Evolutionary conservation across 2,888 invertebrate species (phyloP).

Genomic region (Luffia ferchaultella): DNA sequence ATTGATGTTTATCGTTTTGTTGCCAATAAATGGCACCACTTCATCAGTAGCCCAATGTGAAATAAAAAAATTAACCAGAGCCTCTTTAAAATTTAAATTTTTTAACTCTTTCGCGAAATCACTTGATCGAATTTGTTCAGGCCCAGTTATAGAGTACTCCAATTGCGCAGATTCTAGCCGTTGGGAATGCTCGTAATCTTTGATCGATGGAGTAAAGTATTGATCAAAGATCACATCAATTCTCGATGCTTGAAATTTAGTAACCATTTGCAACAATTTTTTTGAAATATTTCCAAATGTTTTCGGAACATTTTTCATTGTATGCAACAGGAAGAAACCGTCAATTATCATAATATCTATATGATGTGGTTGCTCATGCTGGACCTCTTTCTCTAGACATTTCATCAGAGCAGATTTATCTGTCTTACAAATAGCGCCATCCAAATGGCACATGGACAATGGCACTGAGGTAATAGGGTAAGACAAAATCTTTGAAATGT

Average conservation of each 20-base stretch:
- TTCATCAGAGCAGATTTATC: neutral
- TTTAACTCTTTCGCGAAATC: neutral
- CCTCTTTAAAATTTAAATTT: conserved; percentile 1
- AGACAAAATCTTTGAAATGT: neutral
- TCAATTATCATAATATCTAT: neutral
- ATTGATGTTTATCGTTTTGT: conserved; percentile 13
- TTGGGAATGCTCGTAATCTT: neutral
- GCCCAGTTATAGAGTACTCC: conserved; percentile 7
- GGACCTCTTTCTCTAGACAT: too few species aligned
- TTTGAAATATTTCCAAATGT: neutral
- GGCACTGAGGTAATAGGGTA: neutral
- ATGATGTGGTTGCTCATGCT: neutral
- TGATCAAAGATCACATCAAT: neutral
- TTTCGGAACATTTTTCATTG: neutral
- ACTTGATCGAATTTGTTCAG: neutral
- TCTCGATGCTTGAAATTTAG: neutral
- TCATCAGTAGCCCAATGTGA: conserved; percentile 14
- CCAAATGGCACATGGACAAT: neutral
- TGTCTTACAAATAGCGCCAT: neutral
- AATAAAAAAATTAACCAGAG: neutral
- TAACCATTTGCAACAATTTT: neutral
- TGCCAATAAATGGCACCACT: conserved; percentile 20
- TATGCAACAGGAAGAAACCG: neutral
- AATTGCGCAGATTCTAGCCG: neutral
- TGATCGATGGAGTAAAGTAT: neutral